Base-by-base conservation (phyloP, 2,113 vertebrate species). In the Ceyx melanurus region DNA sequence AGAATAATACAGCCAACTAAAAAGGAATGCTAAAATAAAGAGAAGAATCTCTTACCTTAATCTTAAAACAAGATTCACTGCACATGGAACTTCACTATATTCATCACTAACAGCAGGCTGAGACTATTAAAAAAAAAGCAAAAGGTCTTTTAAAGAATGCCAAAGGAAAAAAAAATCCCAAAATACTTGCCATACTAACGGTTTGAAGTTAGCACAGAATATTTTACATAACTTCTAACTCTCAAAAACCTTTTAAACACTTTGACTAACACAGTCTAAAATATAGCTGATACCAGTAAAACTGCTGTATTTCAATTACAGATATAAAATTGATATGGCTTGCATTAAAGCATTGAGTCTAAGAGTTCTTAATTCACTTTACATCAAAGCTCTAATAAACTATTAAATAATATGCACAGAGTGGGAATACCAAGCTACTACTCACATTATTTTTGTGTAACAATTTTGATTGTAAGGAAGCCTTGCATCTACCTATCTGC, bases 21-120 rank as follows among this genome's bases (percentile, higher is more conserved):
- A 86, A 86, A 94, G 29, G 20, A 91, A 84, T 3, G 15, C 4
- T 76, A 95, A 96, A 95, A 90, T 71, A 95, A 94, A 92, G 8
- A 92, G 16, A 74, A 56, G 37, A 62, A 45, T 53, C 67, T 82
- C 98, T 99, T 98, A 99, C 99, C 99, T 99, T 97, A 99, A 98
- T 95, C 99, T 98, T 94, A 99, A 98, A 66, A 99, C 99, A 97
- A 99, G 99, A 98, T 99, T 99, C 95, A 99, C 97, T 3, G 98
- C 98, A 64, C 97, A 98, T 58, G 97, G 97, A 94, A 98, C 97
- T 96, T 98, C 98, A 95, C 95, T 97, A 92, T 97, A 97, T 71
- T 97, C 96, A 3, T 97, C 95, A 75, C 97, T 97, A 92, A 98
- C 98, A 84, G 96, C 98, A 35, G 98, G 98, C 92, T 98, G 98